phyloP scores from a whole-genome alignment of 2,113 vertebrate genomes.

The Tychaedon coryphoeus region DNA sequence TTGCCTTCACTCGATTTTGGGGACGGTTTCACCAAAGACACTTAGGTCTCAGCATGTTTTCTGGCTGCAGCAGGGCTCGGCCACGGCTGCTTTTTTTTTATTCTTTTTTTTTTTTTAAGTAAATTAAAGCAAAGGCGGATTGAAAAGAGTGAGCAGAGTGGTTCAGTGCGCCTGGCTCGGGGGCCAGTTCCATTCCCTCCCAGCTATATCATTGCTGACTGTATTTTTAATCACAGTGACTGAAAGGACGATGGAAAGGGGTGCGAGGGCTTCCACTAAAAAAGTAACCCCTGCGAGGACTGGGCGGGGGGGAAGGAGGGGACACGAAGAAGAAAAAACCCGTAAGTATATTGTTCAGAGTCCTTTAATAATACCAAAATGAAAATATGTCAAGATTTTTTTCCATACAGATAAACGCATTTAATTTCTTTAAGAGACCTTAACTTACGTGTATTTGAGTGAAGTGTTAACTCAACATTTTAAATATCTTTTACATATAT shows the following conservation, averaged over 20 bases:
- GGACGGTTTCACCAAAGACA: not conserved
- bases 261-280: not conserved
- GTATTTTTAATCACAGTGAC: conserved; percentile 31
- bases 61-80: not conserved
- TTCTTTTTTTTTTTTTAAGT: not conserved
- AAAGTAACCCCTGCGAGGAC: not conserved
- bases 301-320: not conserved
- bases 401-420: conserved; percentile 98
- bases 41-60: not conserved
- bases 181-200: conserved; percentile 38
- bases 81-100: not conserved
- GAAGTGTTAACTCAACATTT: conserved; percentile 94
- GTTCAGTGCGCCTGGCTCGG: not conserved
- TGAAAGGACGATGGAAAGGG: not conserved
- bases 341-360: conserved; percentile 77
- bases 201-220: not conserved
- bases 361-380: conserved; percentile 99
- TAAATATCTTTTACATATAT: conserved; percentile 99
- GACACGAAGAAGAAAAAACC: conserved; percentile 51
- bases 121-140: not conserved
- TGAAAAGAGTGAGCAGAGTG: not conserved
- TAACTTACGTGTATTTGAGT: conserved; percentile 86
- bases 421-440: conserved; percentile 91
- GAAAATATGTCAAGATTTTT: conserved; percentile 96
- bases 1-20: not conserved